Conservation (phyloP, 2,113 vertebrate species). For the Oncorhynchus tshawytscha region DNA sequence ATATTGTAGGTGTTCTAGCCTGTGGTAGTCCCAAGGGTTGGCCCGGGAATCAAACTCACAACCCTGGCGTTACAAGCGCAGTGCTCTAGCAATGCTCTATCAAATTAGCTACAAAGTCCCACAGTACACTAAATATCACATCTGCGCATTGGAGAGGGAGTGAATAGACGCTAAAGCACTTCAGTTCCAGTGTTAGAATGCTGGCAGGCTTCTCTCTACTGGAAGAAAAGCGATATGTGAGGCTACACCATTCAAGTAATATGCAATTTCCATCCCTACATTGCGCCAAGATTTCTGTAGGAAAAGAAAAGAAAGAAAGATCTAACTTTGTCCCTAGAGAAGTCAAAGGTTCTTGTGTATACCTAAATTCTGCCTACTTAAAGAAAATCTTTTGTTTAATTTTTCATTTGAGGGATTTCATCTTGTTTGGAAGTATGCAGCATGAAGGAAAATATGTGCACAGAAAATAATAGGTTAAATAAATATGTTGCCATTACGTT, state of each 20-base stretch:
- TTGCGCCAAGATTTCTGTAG: constrained; percentile 11
- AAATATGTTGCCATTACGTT: not conserved
- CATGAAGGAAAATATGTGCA: not conserved
- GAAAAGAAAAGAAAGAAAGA: not conserved
- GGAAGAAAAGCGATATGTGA: not conserved
- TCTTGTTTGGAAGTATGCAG: not conserved
- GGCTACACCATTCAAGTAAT: constrained; percentile 3
- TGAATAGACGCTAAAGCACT: not conserved
- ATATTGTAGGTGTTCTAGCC: not conserved
- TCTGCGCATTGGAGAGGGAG: not conserved
- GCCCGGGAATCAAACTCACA: too few relatives aligned
- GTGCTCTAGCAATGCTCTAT: too few relatives aligned
- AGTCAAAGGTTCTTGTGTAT: not conserved
- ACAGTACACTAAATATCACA: not conserved
- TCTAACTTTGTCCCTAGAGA: too few relatives aligned
- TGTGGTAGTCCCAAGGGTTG: too few relatives aligned
- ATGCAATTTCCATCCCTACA: not conserved
- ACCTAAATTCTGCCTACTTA: not conserved
- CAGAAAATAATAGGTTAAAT: not conserved
- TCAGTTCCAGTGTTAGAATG: not conserved
- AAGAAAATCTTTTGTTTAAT: not conserved
- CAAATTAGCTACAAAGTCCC: too few relatives aligned
- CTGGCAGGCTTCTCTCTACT: not conserved
- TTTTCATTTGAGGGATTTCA: not conserved
- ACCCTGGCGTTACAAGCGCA: too few relatives aligned